Conservation (phyloP, 2,888 invertebrate species). For the Tenthredo scrophulariae region DNA sequence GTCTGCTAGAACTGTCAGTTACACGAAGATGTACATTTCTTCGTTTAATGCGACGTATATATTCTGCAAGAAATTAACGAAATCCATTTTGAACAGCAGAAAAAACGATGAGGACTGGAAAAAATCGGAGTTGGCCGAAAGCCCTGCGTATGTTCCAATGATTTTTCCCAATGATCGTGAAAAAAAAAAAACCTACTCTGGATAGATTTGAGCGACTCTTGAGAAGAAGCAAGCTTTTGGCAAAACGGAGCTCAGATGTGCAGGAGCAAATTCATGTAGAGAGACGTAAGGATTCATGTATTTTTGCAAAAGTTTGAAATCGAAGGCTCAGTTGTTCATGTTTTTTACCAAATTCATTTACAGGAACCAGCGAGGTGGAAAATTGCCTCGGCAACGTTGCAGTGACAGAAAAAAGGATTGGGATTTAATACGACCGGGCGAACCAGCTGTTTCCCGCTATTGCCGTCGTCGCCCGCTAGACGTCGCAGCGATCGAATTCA, state of each 20-base stretch:
- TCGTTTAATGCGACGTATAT: not conserved
- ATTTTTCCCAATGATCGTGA: not conserved
- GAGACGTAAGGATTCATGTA: not conserved
- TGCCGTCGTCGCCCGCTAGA: no score
- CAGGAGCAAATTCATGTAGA: not conserved
- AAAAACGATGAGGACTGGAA: not conserved
- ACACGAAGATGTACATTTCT: no score
- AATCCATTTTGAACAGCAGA: not conserved
- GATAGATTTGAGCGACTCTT: not conserved
- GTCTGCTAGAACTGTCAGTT: no score
- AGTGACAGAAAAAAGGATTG: not conserved
- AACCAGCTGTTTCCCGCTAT: no score
- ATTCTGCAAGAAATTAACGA: not conserved
- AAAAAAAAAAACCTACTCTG: not conserved
- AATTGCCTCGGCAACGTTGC: not conserved
- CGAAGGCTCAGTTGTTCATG: not conserved
- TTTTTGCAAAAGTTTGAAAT: not conserved
- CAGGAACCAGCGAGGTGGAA: not conserved
- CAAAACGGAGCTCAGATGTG: not conserved
- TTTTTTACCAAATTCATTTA: not conserved
- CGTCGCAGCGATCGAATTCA: no score
- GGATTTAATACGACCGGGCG: no score
- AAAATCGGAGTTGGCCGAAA: not conserved
- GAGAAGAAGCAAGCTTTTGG: not conserved
- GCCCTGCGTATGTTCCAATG: conserved; percentile 11